Percentiles rank a stretch among this genome's conserved stretches.
Evolutionary conservation across 2,113 vertebrate genomes (phyloP).

Genomic region (Pomatorhinus ruficollis): DNA sequence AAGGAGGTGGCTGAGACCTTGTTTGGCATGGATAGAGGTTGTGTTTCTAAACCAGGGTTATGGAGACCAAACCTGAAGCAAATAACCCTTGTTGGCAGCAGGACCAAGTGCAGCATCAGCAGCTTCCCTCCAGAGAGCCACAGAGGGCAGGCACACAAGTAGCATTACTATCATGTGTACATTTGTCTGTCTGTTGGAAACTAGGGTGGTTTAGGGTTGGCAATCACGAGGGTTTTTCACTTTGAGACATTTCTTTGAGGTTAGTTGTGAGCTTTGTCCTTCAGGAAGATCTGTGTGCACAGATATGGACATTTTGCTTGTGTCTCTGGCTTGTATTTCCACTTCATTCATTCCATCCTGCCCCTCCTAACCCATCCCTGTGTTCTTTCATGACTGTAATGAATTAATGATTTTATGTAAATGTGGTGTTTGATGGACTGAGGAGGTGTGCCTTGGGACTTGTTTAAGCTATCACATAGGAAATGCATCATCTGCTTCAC

Average conservation of each 20-base stretch:
- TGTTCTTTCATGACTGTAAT: conserved; percentile 32
- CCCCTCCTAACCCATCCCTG: neutral
- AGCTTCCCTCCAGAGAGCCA: neutral
- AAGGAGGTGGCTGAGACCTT: neutral
- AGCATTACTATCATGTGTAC: rapidly evolving
- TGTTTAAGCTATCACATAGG: conserved; percentile 47
- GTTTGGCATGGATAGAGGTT: neutral
- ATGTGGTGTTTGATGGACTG: conserved; percentile 31
- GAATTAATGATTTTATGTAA: conserved; percentile 70
- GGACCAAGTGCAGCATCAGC: neutral
- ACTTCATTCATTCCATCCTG: neutral
- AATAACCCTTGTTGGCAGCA: neutral
- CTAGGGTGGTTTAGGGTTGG: neutral
- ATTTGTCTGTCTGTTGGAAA: neutral
- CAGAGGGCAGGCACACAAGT: neutral
- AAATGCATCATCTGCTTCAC: conserved; percentile 40
- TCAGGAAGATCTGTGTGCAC: neutral
- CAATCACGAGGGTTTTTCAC: neutral
- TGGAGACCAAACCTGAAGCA: neutral
- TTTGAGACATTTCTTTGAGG: neutral
- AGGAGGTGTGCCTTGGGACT: conserved; percentile 24
- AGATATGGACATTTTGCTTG: neutral
- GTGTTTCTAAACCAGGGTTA: neutral
- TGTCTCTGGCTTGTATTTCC: neutral
- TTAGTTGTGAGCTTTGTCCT: neutral